Percentiles rank a stretch among this genome's conserved stretches.
These are phyloP conservation scores for Morelia viridis DNA, from an alignment of 2,797 vertebrate species.

Conservation along the genomic window DNA sequence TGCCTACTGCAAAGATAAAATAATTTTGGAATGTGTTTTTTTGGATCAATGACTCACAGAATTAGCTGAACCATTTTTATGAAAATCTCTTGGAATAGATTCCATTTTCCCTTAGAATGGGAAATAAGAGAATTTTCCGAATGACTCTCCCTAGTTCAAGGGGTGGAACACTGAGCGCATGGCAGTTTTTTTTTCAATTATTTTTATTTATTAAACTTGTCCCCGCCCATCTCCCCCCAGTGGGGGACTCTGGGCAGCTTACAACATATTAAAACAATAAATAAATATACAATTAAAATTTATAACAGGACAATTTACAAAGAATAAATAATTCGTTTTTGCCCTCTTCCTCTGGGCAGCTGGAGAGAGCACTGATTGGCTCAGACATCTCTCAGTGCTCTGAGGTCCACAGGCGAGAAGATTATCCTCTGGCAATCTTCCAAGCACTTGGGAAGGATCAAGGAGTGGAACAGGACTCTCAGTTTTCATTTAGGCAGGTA, in stretches of 20 bases:
- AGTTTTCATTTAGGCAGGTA: not conserved
- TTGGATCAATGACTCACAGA: not conserved
- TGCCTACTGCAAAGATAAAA: not conserved
- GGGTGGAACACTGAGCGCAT: not conserved
- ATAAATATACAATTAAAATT: too few relatives aligned
- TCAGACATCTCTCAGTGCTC: not conserved
- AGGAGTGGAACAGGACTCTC: not conserved
- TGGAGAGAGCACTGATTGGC: not conserved
- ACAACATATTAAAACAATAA: too few relatives aligned
- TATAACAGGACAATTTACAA: too few relatives aligned
- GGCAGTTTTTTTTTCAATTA: not conserved
- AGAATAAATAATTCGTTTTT: too few relatives aligned
- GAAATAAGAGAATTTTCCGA: not conserved
- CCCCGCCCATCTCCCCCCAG: too few relatives aligned
- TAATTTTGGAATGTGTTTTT: not conserved
- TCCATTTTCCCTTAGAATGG: not conserved
- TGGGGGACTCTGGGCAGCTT: too few relatives aligned
- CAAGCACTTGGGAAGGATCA: not conserved
- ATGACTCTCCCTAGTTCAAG: not conserved
- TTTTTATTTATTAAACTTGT: too few relatives aligned
- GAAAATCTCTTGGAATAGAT: not conserved
- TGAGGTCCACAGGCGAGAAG: not conserved
- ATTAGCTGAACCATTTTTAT: too few relatives aligned
- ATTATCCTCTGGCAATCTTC: not conserved
- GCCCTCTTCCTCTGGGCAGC: not conserved